These are phyloP conservation scores for Rhinoraja longicauda DNA, from an alignment of 2,797 vertebrate genomes.

Conservation along the genomic window DNA sequence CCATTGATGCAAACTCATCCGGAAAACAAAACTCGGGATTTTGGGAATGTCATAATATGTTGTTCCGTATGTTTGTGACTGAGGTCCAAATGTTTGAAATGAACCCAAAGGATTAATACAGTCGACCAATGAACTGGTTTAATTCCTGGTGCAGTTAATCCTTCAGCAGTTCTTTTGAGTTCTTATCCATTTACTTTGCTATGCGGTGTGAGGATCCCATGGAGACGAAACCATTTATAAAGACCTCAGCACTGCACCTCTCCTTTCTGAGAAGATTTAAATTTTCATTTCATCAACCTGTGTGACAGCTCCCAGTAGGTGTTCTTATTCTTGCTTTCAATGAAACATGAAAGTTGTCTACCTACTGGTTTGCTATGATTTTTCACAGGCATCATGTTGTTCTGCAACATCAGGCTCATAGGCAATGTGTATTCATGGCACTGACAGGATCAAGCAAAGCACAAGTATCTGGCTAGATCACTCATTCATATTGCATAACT, in stretches of 20 bases:
- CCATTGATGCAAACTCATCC: not conserved
- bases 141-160: not conserved
- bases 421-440: constrained; percentile 21
- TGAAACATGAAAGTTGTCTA: constrained; percentile 32
- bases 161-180: no score
- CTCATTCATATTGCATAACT: not conserved
- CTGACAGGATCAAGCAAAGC: constrained; percentile 30
- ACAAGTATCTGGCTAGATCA: not conserved
- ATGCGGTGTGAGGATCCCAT: not conserved
- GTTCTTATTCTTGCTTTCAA: constrained; percentile 23
- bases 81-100: not conserved
- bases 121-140: not conserved
- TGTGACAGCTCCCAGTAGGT: constrained; percentile 12
- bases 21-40: not conserved
- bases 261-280: not conserved
- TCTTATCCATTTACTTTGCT: not conserved
- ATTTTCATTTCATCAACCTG: constrained; percentile 29
- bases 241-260: not conserved
- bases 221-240: not conserved
- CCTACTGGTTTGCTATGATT: constrained; percentile 31
- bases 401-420: constrained; percentile 10
- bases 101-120: no score
- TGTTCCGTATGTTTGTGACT: not conserved
- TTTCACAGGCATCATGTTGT: constrained; percentile 32
- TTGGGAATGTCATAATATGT: not conserved